These are phyloP conservation scores for Cuniculus paca DNA, from an alignment of 2,797 vertebrate genomes.

Conservation along the genomic window DNA sequence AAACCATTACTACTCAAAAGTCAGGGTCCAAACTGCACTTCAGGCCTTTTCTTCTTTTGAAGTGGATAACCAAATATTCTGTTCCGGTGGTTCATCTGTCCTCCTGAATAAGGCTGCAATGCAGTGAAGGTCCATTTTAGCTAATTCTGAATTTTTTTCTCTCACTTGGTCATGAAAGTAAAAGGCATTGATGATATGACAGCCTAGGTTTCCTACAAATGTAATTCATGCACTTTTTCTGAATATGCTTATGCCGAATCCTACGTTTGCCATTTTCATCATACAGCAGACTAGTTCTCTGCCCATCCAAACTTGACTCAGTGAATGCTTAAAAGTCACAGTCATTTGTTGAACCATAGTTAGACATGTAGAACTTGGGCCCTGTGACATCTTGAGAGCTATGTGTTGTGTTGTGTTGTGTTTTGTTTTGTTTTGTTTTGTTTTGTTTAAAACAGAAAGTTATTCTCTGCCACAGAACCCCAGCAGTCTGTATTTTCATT, in stretches of 20 bases:
- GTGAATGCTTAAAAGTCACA: neutral
- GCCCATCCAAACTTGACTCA: neutral
- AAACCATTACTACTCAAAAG: neutral
- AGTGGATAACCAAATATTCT: neutral
- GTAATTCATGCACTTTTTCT: neutral
- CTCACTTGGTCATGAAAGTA: neutral
- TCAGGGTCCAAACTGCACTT: neutral
- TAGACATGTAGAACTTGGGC: neutral
- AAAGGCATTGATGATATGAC: neutral
- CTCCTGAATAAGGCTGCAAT: neutral
- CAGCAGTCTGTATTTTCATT: neutral
- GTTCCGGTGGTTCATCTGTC: neutral
- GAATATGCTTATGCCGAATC: neutral
- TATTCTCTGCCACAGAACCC: neutral
- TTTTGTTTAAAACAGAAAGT: neutral
- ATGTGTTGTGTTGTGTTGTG: no score
- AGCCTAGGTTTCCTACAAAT: neutral
- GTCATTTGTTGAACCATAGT: neutral
- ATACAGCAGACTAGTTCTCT: neutral
- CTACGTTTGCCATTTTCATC: neutral
- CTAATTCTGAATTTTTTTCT: neutral
- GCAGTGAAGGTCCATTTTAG: neutral
- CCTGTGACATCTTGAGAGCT: neutral
- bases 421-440: neutral
- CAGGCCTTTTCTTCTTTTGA: neutral